These are phyloP conservation scores for Theodoxus fluviatilis DNA, from an alignment of 2,888 invertebrate species.

Conservation along the genomic window DNA sequence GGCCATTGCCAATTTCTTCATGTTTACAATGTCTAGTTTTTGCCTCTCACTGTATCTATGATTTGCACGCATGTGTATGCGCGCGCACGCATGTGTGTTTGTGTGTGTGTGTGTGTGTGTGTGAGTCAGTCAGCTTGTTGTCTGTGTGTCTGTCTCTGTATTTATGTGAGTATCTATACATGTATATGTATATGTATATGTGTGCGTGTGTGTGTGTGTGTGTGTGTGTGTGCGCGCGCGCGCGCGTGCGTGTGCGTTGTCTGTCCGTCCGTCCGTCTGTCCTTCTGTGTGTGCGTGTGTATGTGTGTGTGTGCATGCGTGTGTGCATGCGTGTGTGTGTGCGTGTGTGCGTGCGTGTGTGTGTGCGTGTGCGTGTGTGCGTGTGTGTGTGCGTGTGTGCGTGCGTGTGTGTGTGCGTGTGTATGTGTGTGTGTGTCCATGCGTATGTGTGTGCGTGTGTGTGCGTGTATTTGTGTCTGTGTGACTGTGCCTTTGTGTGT, in stretches of 20 bases:
- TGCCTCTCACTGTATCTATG: neutral
- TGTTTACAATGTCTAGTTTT: constrained; percentile 18
- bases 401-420: neutral
- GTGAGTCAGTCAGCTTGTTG: neutral
- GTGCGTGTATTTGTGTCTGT: neutral
- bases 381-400: neutral
- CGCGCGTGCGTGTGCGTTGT: neutral
- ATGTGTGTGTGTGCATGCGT: constrained; percentile 15
- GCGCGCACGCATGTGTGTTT: constrained; percentile 17
- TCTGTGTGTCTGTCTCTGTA: neutral
- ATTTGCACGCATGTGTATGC: constrained; percentile 17
- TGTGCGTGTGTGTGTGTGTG: neutral
- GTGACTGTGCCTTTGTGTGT: neutral
- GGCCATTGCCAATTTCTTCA: no score
- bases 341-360: neutral
- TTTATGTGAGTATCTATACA: neutral
- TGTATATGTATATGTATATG: neutral
- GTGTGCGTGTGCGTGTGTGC: constrained; percentile 22
- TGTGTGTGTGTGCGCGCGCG: constrained; percentile 13
- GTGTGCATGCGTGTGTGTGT: constrained; percentile 8
- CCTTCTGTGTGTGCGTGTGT: constrained; percentile 14
- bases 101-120: constrained; percentile 5
- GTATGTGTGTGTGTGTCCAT: neutral
- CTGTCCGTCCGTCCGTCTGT: constrained; percentile 1
- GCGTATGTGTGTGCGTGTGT: neutral